These are phyloP conservation scores for Hapalemur alaotrensis DNA, from an alignment of 2,797 vertebrate genomes.

Conservation along the genomic window DNA sequence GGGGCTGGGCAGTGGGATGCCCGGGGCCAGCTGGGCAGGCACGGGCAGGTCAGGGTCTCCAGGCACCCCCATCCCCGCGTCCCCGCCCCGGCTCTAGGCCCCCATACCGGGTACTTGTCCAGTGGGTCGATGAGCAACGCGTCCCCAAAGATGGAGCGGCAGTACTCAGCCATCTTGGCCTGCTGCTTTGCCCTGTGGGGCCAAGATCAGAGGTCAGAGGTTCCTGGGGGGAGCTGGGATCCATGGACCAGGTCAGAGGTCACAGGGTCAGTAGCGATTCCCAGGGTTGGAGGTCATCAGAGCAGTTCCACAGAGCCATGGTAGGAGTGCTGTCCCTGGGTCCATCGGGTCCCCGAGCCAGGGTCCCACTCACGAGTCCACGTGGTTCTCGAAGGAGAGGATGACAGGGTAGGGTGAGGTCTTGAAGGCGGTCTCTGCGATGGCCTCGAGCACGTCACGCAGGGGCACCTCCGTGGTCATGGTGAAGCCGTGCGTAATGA, in stretches of 20 bases:
- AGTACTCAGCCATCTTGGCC: slow-evolving; percentile 95
- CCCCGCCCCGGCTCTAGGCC: fast-evolving
- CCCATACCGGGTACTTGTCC: slow-evolving; percentile 92
- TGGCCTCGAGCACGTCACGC: slow-evolving; percentile 95
- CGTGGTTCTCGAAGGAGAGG: slow-evolving; percentile 96
- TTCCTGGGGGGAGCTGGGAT: background rate
- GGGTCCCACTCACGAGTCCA: slow-evolving; percentile 92
- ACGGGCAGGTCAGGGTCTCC: background rate
- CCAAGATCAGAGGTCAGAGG: slow-evolving; percentile 39
- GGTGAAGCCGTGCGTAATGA: slow-evolving; percentile 95
- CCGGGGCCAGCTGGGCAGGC: slow-evolving; percentile 86
- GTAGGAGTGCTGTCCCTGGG: background rate
- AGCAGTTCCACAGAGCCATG: background rate
- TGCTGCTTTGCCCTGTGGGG: slow-evolving; percentile 91
- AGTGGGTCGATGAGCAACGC: slow-evolving; percentile 92
- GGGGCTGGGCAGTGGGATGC: slow-evolving; percentile 88
- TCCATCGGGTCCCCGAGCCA: fast-evolving
- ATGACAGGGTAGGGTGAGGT: slow-evolving; percentile 92
- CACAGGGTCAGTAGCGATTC: background rate
- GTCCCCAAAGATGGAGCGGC: slow-evolving; percentile 92
- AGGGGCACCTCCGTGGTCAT: slow-evolving; percentile 94
- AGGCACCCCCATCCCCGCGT: fast-evolving
- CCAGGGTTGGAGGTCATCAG: background rate
- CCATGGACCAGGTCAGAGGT: background rate
- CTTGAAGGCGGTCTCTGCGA: slow-evolving; percentile 94